A percentile compares a stretch with the other conserved stretches of the same genome.
These are phyloP conservation scores for Pseudanteris insignis DNA, from an alignment of 2,888 invertebrate genomes.

Conservation along the genomic window DNA sequence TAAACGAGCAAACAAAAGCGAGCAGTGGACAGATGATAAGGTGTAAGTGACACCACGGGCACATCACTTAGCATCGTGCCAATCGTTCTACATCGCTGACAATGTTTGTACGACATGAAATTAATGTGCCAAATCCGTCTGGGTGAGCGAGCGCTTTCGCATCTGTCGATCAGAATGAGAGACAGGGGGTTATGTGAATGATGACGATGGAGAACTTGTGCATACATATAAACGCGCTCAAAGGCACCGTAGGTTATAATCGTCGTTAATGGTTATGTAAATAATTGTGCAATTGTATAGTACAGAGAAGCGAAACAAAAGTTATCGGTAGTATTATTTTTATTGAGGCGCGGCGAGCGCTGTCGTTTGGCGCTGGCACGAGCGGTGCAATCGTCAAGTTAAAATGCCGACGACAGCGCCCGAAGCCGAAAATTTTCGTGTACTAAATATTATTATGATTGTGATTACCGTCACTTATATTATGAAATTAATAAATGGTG, in stretches of 20 bases:
- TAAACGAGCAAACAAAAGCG: too few species aligned
- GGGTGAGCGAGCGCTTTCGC: constrained; percentile 45
- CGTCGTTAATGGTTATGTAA: constrained; percentile 63
- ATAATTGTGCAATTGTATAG: constrained; percentile 66
- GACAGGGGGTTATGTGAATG: too few species aligned
- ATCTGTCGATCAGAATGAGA: constrained; percentile 23
- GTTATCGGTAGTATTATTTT: constrained; percentile 49
- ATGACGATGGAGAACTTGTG: constrained; percentile 38
- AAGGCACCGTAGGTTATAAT: constrained; percentile 58
- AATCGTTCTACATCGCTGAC: constrained; percentile 38
- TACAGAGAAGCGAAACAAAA: constrained; percentile 49
- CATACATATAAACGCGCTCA: constrained; percentile 54
- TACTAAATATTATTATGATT: constrained; percentile 43
- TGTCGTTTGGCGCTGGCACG: constrained; percentile 6
- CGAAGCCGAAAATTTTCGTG: constrained; percentile 27
- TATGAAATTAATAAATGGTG: too few species aligned
- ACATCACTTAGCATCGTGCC: constrained; percentile 47
- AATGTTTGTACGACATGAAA: constrained; percentile 36
- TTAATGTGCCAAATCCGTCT: constrained; percentile 59
- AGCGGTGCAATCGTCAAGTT: background rate
- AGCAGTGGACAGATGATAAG: too few species aligned
- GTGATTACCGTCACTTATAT: constrained; percentile 48
- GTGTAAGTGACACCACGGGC: constrained; percentile 8
- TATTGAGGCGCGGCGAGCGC: constrained; percentile 29
- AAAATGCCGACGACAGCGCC: background rate